Conservation (phyloP, 2,797 vertebrate species). For the Chaunax sp. region DNA sequence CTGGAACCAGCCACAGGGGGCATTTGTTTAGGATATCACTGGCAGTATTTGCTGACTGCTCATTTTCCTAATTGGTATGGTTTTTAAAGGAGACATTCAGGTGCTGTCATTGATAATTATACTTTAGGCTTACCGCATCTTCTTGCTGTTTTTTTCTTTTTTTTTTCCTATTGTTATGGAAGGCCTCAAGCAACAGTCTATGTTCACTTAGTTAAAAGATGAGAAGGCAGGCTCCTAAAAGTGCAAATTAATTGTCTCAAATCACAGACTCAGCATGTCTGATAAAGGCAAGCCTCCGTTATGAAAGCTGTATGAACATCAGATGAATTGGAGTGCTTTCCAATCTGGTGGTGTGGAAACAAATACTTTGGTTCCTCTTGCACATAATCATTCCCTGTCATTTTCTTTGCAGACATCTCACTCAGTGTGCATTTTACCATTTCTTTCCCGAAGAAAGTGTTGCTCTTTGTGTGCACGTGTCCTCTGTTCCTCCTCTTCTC, state of each 20-base stretch:
- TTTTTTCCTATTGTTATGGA: constrained; percentile 43
- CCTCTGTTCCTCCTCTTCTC: constrained; percentile 37
- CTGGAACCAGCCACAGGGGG: constrained; percentile 44
- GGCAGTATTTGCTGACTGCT: constrained; percentile 71
- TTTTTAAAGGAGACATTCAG: constrained; percentile 64
- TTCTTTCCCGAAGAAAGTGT: constrained; percentile 39
- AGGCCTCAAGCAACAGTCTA: constrained; percentile 39
- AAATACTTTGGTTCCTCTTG: constrained; percentile 48
- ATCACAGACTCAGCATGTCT: constrained; percentile 61
- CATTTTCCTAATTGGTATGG: constrained; percentile 71
- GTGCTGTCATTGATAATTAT: constrained; percentile 73
- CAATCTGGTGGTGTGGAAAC: constrained; percentile 60
- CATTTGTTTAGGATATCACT: constrained; percentile 64
- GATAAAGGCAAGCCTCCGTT: constrained; percentile 41
- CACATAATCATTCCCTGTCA: constrained; percentile 19
- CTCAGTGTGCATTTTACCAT: constrained; percentile 36
- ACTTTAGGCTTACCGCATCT: constrained; percentile 44
- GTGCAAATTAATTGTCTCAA: constrained; percentile 64
- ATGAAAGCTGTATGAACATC: constrained; percentile 58
- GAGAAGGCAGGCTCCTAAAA: constrained; percentile 53
- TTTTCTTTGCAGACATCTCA: constrained; percentile 23
- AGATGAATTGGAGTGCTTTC: constrained; percentile 59
- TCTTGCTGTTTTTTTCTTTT: constrained; percentile 23
- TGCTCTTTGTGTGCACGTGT: constrained; percentile 17
- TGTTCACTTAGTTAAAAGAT: constrained; percentile 62